phyloP scores from a whole-genome alignment of 2,888 invertebrate species.

The Cremastinae sp. region DNA sequence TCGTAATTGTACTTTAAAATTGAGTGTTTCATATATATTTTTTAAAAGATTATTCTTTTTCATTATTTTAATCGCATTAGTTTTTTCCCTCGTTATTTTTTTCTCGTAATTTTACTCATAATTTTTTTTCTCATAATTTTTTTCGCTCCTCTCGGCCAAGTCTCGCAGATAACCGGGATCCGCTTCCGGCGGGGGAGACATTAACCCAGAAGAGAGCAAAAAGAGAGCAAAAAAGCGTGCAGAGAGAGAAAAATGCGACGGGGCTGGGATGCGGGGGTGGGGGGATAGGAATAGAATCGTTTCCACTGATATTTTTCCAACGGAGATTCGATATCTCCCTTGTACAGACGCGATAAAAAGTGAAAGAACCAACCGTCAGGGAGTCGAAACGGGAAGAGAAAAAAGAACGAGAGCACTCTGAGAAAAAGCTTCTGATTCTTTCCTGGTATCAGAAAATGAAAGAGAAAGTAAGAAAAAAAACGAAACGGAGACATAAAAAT shows the following conservation, averaged over 20 bases:
- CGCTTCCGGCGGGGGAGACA: slow-evolving; percentile 54
- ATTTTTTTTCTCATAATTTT: slow-evolving; percentile 2
- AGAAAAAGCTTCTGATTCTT: no score
- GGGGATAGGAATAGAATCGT: background rate
- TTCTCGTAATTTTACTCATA: background rate
- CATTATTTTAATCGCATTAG: no score
- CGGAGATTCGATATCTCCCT: slow-evolving; percentile 49
- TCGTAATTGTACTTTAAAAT: no score
- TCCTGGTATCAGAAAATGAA: background rate
- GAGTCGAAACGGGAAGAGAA: background rate
- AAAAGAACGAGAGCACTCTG: no score
- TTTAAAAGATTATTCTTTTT: slow-evolving; percentile 13
- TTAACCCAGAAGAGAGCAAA: slow-evolving; percentile 51
- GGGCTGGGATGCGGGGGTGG: background rate
- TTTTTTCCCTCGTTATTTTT: slow-evolving; percentile 4
- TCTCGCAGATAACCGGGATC: slow-evolving; percentile 49
- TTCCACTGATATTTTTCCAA: slow-evolving; percentile 46
- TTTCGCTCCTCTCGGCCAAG: slow-evolving; percentile 21
- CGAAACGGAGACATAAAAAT: no score
- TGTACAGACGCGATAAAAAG: slow-evolving; percentile 22
- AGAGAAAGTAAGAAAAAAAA: slow-evolving; percentile 1
- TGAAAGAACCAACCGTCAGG: background rate
- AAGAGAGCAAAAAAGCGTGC: background rate
- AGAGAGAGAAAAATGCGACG: background rate
- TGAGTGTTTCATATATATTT: background rate